A percentile compares a stretch with the other conserved stretches of the same genome.
phyloP scores from a whole-genome alignment of 2,888 invertebrate species.

The Frankliniella intonsa region DNA sequence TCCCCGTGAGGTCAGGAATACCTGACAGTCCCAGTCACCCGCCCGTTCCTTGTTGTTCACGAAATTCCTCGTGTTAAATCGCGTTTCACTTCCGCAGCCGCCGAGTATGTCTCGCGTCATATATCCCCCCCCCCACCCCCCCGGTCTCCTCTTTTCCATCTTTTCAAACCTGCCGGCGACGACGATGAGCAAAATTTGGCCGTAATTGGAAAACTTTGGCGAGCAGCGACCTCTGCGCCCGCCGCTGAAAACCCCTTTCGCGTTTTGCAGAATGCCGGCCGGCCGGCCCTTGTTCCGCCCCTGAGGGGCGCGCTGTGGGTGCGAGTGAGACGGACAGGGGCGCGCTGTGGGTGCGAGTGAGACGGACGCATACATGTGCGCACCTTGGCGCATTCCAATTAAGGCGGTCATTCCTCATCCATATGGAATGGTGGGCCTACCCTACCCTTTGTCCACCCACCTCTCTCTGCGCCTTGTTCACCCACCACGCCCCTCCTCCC shows the following conservation, averaged over 20 bases:
- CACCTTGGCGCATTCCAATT: slow-evolving; percentile 24
- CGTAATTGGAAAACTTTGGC: background rate
- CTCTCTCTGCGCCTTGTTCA: background rate
- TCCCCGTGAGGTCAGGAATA: no score
- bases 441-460: background rate
- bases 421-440: background rate
- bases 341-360: background rate
- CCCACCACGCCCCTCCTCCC: background rate
- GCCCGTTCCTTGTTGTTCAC: no score
- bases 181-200: no score
- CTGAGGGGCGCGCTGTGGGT: background rate
- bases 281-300: no score
- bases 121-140: no score
- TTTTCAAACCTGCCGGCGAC: no score
- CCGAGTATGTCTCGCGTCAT: no score
- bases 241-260: background rate
- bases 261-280: no score
- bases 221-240: background rate
- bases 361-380: background rate
- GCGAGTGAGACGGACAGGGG: background rate
- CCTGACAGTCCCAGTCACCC: no score
- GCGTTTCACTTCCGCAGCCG: no score
- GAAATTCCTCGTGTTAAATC: no score
- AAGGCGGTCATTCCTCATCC: slow-evolving; percentile 16
- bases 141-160: no score